Evolutionary conservation across 2,888 invertebrate species (phyloP).

Genomic region (Acrobasis consociella): DNA sequence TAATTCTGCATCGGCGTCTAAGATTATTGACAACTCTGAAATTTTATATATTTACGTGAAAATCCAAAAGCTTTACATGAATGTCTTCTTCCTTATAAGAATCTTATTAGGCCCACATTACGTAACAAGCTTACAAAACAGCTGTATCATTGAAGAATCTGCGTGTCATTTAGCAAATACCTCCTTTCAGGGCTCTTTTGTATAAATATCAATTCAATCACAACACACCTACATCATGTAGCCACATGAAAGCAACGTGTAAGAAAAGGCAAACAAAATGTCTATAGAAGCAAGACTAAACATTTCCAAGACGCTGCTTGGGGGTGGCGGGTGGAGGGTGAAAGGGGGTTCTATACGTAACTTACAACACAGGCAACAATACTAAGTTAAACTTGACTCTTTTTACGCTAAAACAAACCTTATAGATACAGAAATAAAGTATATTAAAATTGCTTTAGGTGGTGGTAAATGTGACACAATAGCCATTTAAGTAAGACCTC

Average conservation of each 20-base stretch:
- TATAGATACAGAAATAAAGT: neutral
- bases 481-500: conserved; percentile 23
- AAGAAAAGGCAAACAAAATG: conserved; percentile 75
- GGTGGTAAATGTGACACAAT: conserved; percentile 12
- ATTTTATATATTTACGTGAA: too few species aligned
- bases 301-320: conserved; percentile 25
- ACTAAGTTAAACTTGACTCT: neutral
- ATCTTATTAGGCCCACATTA: conserved; percentile 6
- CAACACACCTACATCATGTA: conserved; percentile 14
- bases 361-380: conserved; percentile 20
- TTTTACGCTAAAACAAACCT: conserved; percentile 5
- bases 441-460: neutral
- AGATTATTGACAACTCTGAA: too few species aligned
- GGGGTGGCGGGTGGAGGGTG: conserved; percentile 18
- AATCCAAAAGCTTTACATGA: neutral
- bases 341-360: conserved; percentile 7
- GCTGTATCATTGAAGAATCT: conserved; percentile 19
- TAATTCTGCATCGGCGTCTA: too few species aligned
- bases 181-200: conserved; percentile 16
- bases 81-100: neutral
- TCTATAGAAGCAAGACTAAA: conserved; percentile 70
- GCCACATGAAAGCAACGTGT: conserved; percentile 59
- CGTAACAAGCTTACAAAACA: conserved; percentile 13
- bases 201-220: conserved; percentile 24
- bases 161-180: conserved; percentile 18